Evolutionary conservation across 2,113 vertebrate genomes (phyloP), one percentile per base, ranked within the genome.

Genomic region (Ciconia maguari): DNA sequence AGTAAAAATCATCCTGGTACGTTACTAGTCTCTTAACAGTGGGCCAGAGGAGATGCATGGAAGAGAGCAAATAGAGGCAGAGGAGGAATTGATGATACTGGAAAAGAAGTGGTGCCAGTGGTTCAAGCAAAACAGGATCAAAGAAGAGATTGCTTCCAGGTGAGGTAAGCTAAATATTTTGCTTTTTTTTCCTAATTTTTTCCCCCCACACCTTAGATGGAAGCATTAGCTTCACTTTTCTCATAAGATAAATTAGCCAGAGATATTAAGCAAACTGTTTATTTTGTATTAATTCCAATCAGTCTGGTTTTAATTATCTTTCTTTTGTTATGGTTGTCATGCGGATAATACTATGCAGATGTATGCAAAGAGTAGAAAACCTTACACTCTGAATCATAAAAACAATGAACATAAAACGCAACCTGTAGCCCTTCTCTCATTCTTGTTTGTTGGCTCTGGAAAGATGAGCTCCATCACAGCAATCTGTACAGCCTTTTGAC

Each of bases 141-240:
- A 90, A 94, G 74, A 86, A 15, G 19, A 42, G 24, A 92, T 64
- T 76, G 48, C 52, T 90, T 87, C 92, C 60, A 94, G 69, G 72
- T 93, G 86, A 95, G 38, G 55, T 81, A 93, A 94, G 69, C 42
- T 77, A 92, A 86, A 68, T 75, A 75, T 87, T 91, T 93, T 80
- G 24, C 11, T 6, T 21, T 46, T 87, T 91, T 78, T 51, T 46
- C 2, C 14, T 42, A 48, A 6, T 29, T 29, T 46, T 18, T 3
- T 2, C 7, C 22, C 41, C 26, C 4, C 8, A 3, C n/a, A 66
- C 24, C 19, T 79, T 68, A 81, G 76, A 69, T 2, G 0, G 72
- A 75, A 94, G 72, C 52, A 51, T 89, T 91, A 68, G 30, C n/a
- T 94, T 88, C 69, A 41, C 36, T 87, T 89, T 80, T 81, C n/a